phyloP scores from a whole-genome alignment of 1,140 invertebrate genomes.

The Periplaneta americana region DNA sequence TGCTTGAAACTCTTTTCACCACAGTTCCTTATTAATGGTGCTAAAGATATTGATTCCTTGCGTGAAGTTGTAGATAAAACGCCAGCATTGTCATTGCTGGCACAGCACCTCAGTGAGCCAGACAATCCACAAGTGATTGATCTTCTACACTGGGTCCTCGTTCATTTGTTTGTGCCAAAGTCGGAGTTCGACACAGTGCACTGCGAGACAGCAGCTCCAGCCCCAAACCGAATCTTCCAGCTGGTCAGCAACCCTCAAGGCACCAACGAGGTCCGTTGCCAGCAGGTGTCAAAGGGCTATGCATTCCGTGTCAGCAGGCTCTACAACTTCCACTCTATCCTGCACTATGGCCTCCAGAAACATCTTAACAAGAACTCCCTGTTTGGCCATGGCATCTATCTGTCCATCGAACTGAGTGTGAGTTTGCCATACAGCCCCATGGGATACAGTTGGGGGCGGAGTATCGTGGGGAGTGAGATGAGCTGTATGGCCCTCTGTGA shows the following conservation, averaged over 20 bases:
- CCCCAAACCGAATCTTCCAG: constrained; percentile 62
- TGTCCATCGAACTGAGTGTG: constrained; percentile 64
- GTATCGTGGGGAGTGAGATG: constrained; percentile 61
- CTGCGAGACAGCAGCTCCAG: constrained; percentile 37
- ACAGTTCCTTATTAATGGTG: constrained; percentile 54
- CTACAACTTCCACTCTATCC: constrained; percentile 77
- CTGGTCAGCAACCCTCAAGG: constrained; percentile 46
- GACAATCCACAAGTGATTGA: constrained; percentile 44
- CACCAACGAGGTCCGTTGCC: constrained; percentile 50
- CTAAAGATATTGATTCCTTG: constrained; percentile 61
- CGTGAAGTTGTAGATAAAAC: constrained; percentile 47
- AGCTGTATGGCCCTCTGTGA: constrained; percentile 75
- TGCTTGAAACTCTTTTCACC: constrained; percentile 70
- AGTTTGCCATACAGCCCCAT: constrained; percentile 63
- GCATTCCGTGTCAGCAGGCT: constrained; percentile 74
- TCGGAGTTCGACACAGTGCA: constrained; percentile 43
- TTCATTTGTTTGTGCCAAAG: constrained; percentile 49
- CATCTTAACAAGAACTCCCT: constrained; percentile 67
- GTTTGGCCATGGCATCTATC: constrained; percentile 69
- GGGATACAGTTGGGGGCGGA: constrained; percentile 66
- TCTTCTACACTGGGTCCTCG: constrained; percentile 52
- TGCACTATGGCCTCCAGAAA: constrained; percentile 70
- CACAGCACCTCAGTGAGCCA: constrained; percentile 44
- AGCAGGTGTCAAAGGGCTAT: constrained; percentile 45
- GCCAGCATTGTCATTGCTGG: constrained; percentile 46